Conservation (phyloP, 1,140 invertebrate species). For the Zeugodacus cucurbitae region DNA sequence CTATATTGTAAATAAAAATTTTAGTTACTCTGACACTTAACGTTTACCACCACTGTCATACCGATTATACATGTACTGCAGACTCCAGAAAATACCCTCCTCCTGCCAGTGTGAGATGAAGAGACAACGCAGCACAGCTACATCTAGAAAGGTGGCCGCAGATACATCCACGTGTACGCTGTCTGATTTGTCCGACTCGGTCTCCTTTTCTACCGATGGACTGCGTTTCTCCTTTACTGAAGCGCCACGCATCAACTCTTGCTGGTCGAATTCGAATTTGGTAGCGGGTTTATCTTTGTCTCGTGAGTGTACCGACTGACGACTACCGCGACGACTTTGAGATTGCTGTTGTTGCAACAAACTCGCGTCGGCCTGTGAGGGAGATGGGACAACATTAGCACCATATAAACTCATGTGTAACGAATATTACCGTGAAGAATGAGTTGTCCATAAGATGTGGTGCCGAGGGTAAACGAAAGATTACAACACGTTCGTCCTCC, state of each 20-base stretch:
- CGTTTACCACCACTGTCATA: conserved; percentile 55
- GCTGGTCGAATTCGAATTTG: conserved; percentile 64
- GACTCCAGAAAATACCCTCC: conserved; percentile 96
- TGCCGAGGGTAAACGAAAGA: conserved; percentile 62
- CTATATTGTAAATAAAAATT: conserved; percentile 65
- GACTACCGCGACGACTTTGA: conserved; percentile 61
- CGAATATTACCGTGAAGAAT: conserved; percentile 73
- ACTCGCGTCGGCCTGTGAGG: conserved; percentile 69
- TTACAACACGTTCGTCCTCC: conserved; percentile 89
- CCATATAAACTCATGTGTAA: background rate
- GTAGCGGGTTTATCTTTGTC: conserved; percentile 63
- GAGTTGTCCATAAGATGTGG: conserved; percentile 65
- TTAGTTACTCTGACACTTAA: background rate
- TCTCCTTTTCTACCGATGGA: conserved; percentile 69
- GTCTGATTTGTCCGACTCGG: conserved; percentile 65
- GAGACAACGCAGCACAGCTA: conserved; percentile 94
- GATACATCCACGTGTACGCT: conserved; percentile 72
- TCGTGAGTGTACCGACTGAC: conserved; percentile 60
- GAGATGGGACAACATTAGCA: background rate
- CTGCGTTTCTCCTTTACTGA: conserved; percentile 70
- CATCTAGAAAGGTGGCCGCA: conserved; percentile 95
- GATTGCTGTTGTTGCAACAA: conserved; percentile 69
- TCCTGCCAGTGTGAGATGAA: conserved; percentile 98
- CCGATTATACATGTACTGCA: conserved; percentile 93
- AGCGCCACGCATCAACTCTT: conserved; percentile 59